These are phyloP conservation scores for Gasterosteus nipponicus DNA, from an alignment of 2,113 vertebrate species.

Conservation along the genomic window DNA sequence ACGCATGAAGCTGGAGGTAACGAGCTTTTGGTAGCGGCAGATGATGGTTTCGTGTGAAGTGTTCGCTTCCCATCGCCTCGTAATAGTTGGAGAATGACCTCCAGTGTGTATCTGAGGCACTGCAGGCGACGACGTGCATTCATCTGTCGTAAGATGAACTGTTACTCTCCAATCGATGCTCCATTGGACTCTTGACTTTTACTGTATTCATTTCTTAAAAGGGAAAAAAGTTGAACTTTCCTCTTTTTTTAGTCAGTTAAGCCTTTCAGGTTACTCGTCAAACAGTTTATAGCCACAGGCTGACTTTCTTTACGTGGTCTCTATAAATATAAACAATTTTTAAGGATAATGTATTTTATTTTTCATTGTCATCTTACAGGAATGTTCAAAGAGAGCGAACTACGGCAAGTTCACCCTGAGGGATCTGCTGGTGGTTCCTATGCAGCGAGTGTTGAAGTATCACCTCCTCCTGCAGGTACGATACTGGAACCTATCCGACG, in stretches of 20 bases:
- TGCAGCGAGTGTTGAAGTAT: slow-evolving; percentile 98
- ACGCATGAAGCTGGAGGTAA: slow-evolving; percentile 94
- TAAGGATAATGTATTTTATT: background rate
- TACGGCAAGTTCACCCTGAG: slow-evolving; percentile 96
- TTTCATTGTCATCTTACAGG: slow-evolving; percentile 72
- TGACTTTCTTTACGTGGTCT: background rate
- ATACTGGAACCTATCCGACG: background rate
- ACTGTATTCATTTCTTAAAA: background rate
- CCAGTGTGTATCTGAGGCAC: slow-evolving; percentile 56
- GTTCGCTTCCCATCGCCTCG: background rate
- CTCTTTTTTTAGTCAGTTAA: background rate
- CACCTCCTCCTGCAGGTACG: slow-evolving; percentile 94
- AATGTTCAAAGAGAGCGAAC: slow-evolving; percentile 97
- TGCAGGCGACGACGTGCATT: slow-evolving; percentile 21
- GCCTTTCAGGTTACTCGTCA: background rate
- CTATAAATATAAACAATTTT: background rate
- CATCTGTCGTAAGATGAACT: background rate
- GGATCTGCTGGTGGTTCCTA: slow-evolving; percentile 96
- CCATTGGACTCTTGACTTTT: background rate
- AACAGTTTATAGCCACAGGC: background rate
- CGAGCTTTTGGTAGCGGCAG: background rate
- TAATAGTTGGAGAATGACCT: slow-evolving; percentile 49
- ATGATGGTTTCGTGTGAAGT: background rate
- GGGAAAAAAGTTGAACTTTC: background rate
- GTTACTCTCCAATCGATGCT: background rate